A percentile compares a stretch with the other conserved stretches of the same genome.
Conservation (phyloP, 1,140 invertebrate genomes). For the Magallana gigas region DNA sequence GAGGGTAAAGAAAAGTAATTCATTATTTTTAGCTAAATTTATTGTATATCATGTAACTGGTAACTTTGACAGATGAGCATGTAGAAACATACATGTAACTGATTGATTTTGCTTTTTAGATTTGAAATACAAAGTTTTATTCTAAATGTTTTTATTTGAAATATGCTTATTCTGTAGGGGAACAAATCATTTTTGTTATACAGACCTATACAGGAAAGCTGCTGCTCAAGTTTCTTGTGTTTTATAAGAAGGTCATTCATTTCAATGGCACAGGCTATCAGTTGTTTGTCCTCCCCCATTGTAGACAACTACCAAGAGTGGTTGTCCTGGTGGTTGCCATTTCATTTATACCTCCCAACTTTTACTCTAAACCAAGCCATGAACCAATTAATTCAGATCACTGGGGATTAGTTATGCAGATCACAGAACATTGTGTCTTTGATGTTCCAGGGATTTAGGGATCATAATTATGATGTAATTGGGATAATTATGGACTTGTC, state of each 20-base stretch:
- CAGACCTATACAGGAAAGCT: not conserved
- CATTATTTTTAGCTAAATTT: no score
- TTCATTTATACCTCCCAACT: not conserved
- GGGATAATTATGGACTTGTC: not conserved
- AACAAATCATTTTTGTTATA: no score
- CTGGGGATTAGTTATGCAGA: not conserved
- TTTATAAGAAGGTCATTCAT: not conserved
- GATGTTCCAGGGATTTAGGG: not conserved
- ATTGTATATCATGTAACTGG: no score
- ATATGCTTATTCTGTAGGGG: no score
- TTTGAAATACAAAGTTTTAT: no score
- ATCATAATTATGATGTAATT: conserved; percentile 5
- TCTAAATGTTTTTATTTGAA: no score
- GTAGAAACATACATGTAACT: no score
- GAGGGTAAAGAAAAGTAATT: no score
- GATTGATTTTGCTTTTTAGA: no score
- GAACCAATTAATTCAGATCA: not conserved
- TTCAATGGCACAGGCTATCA: not conserved
- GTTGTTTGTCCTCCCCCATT: not conserved
- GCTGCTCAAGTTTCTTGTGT: not conserved
- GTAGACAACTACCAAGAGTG: not conserved
- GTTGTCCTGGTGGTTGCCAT: not conserved
- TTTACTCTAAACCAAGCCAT: not conserved
- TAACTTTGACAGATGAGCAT: no score
- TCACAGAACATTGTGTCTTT: not conserved